These are phyloP conservation scores for Pachydiplax longipennis DNA, from an alignment of 2,888 invertebrate genomes.

Conservation along the genomic window DNA sequence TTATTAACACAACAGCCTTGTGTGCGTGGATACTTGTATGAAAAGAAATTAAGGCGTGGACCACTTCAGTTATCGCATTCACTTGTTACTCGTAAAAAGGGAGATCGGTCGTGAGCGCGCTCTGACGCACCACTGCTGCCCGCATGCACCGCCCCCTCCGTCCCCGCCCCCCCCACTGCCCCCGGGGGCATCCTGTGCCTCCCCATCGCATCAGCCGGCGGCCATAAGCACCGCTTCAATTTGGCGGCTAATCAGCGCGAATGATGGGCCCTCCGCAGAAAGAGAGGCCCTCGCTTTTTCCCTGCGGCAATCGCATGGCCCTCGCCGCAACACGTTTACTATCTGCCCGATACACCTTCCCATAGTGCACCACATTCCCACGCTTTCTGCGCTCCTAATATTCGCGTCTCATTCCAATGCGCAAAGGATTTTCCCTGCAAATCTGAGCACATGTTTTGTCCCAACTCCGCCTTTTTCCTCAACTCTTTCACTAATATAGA, in stretches of 20 bases:
- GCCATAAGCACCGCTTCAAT: conserved; percentile 21
- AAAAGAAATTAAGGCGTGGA: too few species aligned
- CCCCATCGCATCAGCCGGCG: background rate
- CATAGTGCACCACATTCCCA: background rate
- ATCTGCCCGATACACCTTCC: background rate
- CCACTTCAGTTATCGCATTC: too few species aligned
- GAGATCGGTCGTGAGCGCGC: too few species aligned
- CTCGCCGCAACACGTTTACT: background rate
- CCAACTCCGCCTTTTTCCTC: too few species aligned
- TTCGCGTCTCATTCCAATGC: too few species aligned
- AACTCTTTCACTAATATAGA: too few species aligned
- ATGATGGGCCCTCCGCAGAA: background rate
- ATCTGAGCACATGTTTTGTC: too few species aligned
- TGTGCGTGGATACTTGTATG: too few species aligned
- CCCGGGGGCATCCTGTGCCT: background rate
- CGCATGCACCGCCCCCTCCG: background rate
- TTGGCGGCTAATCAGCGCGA: conserved; percentile 2
- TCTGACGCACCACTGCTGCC: background rate
- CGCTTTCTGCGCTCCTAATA: too few species aligned
- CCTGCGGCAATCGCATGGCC: background rate
- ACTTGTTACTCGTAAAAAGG: too few species aligned
- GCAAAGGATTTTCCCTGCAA: too few species aligned
- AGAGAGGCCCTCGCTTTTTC: background rate
- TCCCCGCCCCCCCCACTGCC: background rate
- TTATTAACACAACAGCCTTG: too few species aligned